Evolutionary conservation across 2,888 invertebrate genomes (phyloP), one percentile per base, ranked within the genome.

Genomic region (Limnephilus auricula): DNA sequence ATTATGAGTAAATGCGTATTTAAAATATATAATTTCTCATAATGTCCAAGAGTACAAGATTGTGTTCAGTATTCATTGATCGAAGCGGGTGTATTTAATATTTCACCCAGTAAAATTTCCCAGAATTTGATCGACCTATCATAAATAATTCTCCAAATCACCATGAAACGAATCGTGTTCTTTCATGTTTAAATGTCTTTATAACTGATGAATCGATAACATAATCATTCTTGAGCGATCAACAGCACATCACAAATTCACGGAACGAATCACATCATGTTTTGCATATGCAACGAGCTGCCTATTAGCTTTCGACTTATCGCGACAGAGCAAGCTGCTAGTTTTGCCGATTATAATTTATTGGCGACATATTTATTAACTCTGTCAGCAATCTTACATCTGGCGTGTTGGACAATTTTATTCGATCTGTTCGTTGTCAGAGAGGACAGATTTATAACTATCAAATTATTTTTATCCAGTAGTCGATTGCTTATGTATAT

Each of bases 261-360:
- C 25, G 82, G 34, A 32, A 82, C 82, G 34, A 82, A 82, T 82
- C 82, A 25, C 34, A 37, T 82, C 82, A 82, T 82, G 82, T 82
- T 82, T 32, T 32, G 37, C 82, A 82, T 34, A 32, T 82, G 32
- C 34, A 82, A 34, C 34, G 25, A 37, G 82, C 82, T 25, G 82
- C 82, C 82, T 13, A 34, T 82, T 37, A 10, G 34, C 25, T 82
- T 82, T 82, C 34, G 37, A 82, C 32, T 82, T 37, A 82, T 32
- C 82, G 34, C 34, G 82, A 82, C 82, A 32, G 34, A 65, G 25
- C 65, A n/a, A 65, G 65, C 65, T 65, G 50, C 50, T n/a, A 65
- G 65, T 65, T 25, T 82, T 37, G 82, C 82, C 82, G 25, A 82
- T 34, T 82, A 82, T 37, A 34, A 87, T 87, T 78, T 87, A 50